These are phyloP conservation scores for Mobula hypostoma DNA, from an alignment of 2,113 vertebrate genomes.

Conservation along the genomic window DNA sequence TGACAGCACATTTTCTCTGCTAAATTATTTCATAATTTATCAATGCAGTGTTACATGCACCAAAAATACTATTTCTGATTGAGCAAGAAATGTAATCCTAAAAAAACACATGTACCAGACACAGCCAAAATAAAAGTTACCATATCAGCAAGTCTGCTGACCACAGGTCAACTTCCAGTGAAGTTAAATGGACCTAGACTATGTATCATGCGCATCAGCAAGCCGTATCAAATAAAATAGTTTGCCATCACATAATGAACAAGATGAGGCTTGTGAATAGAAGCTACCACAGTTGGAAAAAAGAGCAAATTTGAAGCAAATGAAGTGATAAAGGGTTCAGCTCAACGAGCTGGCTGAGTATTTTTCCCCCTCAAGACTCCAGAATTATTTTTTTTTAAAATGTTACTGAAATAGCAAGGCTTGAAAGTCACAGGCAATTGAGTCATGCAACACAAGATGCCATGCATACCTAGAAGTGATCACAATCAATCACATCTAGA, in stretches of 20 bases:
- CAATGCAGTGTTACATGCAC: neutral
- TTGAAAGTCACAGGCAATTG: slow-evolving; percentile 14
- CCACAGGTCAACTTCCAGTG: neutral
- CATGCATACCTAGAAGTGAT: neutral
- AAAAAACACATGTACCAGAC: neutral
- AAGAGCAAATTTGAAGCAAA: slow-evolving; percentile 10
- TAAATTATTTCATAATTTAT: neutral
- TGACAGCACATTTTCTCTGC: neutral
- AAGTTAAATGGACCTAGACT: neutral
- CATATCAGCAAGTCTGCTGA: neutral
- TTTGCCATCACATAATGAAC: slow-evolving; percentile 14
- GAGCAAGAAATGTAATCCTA: neutral
- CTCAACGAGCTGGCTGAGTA: neutral
- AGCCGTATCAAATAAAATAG: neutral
- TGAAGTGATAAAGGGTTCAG: neutral
- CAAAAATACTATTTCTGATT: neutral
- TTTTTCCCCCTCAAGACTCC: neutral
- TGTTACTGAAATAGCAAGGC: neutral
- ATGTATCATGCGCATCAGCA: neutral
- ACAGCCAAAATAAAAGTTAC: neutral
- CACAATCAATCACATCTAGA: neutral
- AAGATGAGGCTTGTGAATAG: slow-evolving; percentile 7
- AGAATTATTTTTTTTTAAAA: neutral
- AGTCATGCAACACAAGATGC: neutral
- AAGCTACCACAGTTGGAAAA: neutral